Base-by-base conservation (phyloP, 2,888 invertebrate species). In the Callimorpha dominula region DNA sequence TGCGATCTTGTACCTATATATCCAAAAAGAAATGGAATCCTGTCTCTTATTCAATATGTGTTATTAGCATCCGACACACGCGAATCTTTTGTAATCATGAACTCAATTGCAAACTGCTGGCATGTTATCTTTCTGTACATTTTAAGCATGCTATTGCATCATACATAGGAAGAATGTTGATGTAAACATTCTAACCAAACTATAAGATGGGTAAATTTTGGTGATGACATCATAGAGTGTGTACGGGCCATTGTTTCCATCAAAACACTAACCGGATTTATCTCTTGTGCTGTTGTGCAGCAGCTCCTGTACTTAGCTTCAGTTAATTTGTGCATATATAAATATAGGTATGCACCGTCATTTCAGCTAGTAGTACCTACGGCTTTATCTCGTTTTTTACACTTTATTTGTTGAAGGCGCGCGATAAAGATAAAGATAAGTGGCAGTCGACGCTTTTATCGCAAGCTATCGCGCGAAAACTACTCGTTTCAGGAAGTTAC, bases 331-430 rank as follows among this genome's bases (percentile, higher is more conserved):
- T 49, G 54, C 40, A n/a, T 40, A 43, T 40, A 46, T 50, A 52
- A 49, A 31, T 31, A 2, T 31, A 54, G 14, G 20, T 66, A 70
- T 75, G 75, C 77, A 77, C 70, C 85, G 86, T 87, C 89, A 91
- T 83, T 89, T 88, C 87, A 88, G 84, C 86, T 91, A 83, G 91
- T 92, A 90, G 88, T 90, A 81, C 68, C 57, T 42, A 57, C 50
- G 86, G 85, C 85, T 90, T 94, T 94, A 95, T 94, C 94, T 94
- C 92, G 91, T 92, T 94, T 94, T 93, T 94, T 94, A 92, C 90
- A 93, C 88, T 93, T 94, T 95, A 94, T 94, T 95, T 95, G 94
- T 91, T 91, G 92, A 95, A 94, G 94, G 94, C 92, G 93, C 91
- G 91, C 94, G 94, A 94, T 94, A 93, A 93, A 91, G 93, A 91